Conservation (phyloP, 1,140 invertebrate genomes). For the Aleiodes sp. region DNA sequence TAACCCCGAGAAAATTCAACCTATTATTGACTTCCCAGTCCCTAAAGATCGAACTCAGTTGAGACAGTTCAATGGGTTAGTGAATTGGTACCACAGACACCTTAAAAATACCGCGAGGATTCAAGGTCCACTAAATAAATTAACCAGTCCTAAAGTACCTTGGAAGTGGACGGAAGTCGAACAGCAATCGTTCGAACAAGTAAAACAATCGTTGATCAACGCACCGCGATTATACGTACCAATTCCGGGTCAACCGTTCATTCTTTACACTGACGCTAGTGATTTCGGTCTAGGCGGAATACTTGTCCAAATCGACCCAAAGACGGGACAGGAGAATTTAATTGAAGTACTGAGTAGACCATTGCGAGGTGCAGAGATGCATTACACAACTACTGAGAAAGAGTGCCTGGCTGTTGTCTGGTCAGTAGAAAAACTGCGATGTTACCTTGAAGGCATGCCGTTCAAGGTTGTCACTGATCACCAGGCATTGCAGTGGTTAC, state of each 20-base stretch:
- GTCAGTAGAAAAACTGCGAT: constrained; percentile 56
- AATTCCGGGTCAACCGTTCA: constrained; percentile 13
- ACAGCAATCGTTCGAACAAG: constrained; percentile 1
- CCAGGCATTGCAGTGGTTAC: constrained; percentile 59
- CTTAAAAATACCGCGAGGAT: background rate
- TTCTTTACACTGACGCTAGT: constrained; percentile 23
- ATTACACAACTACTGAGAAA: constrained; percentile 54
- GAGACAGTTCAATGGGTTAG: background rate
- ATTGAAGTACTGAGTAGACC: constrained; percentile 10
- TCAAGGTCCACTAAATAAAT: constrained; percentile 22
- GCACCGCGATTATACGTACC: constrained; percentile 16
- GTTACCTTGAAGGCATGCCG: constrained; percentile 56
- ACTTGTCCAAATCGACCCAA: background rate
- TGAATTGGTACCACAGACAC: background rate
- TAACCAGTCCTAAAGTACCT: constrained; percentile 1
- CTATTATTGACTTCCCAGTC: background rate
- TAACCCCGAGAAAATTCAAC: background rate
- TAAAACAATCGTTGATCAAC: background rate
- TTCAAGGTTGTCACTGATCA: constrained; percentile 66
- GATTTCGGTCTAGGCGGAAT: constrained; percentile 4
- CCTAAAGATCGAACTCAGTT: background rate
- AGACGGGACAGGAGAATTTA: constrained; percentile 13
- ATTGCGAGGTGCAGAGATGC: background rate
- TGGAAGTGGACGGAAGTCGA: background rate
- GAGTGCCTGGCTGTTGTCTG: constrained; percentile 63